Percentiles rank a stretch among this genome's conserved stretches.
Evolutionary conservation across 2,888 invertebrate genomes (phyloP).

Genomic region (Diplolepis rosae): DNA sequence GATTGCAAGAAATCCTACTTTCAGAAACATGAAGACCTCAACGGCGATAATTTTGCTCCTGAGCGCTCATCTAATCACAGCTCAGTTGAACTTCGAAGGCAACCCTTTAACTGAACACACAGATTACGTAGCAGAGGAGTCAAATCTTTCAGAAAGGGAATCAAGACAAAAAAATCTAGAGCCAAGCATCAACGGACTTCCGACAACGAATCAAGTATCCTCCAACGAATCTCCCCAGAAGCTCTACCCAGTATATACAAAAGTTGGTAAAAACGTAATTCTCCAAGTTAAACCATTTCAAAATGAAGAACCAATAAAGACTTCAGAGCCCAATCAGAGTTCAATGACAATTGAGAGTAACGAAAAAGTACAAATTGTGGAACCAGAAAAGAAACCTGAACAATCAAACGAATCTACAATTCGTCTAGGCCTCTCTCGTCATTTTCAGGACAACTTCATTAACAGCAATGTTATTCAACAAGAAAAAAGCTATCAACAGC

Average conservation of each 20-base stretch:
- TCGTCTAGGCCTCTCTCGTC: too few relatives aligned
- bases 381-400: not conserved
- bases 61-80: slow-evolving; percentile 36
- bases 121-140: slow-evolving; percentile 67
- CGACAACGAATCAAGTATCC: slow-evolving; percentile 29
- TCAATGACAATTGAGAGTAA: not conserved
- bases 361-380: not conserved
- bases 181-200: not conserved
- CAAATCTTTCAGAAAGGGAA: slow-evolving; percentile 54
- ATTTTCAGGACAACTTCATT: slow-evolving; percentile 2
- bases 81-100: slow-evolving; percentile 67
- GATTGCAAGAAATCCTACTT: slow-evolving; percentile 33
- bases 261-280: slow-evolving; percentile 25
- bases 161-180: slow-evolving; percentile 45
- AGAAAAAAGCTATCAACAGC: not conserved
- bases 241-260: slow-evolving; percentile 47
- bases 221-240: slow-evolving; percentile 48
- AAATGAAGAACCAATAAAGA: not conserved
- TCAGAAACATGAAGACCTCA: slow-evolving; percentile 52
- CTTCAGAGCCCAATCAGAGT: not conserved
- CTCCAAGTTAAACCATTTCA: not conserved
- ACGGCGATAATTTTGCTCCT: not conserved
- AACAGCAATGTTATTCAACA: slow-evolving; percentile 4
- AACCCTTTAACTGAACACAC: slow-evolving; percentile 68
- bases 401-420: too few relatives aligned